Evolutionary conservation across 2,797 vertebrate species (phyloP), one percentile per base, ranked within the genome.

Genomic region (Eurystomus glaucurus): DNA sequence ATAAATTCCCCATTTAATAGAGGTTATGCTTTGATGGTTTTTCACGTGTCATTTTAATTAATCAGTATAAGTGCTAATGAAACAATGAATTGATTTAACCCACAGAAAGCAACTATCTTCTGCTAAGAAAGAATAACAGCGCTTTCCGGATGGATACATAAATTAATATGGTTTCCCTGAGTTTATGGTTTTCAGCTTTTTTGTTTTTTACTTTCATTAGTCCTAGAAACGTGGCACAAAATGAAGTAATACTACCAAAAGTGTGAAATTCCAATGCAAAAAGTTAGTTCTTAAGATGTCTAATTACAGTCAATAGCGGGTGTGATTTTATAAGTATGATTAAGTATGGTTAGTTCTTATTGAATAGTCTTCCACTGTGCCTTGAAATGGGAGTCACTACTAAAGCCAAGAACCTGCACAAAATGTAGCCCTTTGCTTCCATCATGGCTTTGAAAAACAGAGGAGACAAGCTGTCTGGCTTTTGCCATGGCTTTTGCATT

Each of bases 11-110:
- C 72, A 22, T 28, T 68, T 94, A 85, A 87, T 10, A 68, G 43
- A 70, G 78, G 15, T 78, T 89, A 68, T 80, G 62, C 39, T 92
- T 91, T 90, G 26, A 43, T 89, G 29, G 3, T 46, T 93, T 95
- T 89, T 60, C 10, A 66, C 5, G 7, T 70, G 45, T 76, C 18
- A 46, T 75, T 92, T 95, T 92, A 92, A 81, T 95, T 88, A 85
- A 88, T 91, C 29, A 3, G 4, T 64, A 0, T 79, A 85, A 80
- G 41, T 71, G 45, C 48, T 88, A 85, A 75, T 2, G 3, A 83
- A 93, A 83, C 31, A 93, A 79, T 82, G 10, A 85, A 71, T 35
- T 51, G 21, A 22, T 84, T 75, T 70, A 58, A 87, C 43, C 31
- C 45, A 57, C 25, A 64, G 70, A 71, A 85, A 87, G 66, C 66